Evolutionary conservation across 1,140 invertebrate species (phyloP).

Genomic region (Drosophila santomea): DNA sequence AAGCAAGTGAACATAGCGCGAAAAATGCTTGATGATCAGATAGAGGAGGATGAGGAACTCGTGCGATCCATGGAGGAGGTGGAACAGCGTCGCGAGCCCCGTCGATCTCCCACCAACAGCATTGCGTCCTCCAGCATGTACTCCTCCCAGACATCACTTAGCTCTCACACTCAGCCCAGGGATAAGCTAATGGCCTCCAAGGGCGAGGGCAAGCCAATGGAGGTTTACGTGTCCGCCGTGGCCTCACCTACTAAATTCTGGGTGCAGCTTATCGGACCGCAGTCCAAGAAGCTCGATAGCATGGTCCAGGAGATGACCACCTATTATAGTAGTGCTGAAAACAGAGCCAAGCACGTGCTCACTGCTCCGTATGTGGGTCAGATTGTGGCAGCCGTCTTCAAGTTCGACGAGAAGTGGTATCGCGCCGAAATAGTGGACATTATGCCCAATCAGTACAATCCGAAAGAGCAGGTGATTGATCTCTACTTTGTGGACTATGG

Average conservation of each 20-base stretch:
- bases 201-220: conserved; percentile 87
- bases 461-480: conserved; percentile 86
- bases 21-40: conserved; percentile 87
- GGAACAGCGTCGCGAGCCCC: conserved; percentile 85
- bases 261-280: conserved; percentile 91
- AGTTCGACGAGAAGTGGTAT: conserved; percentile 90
- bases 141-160: conserved; percentile 77
- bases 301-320: conserved; percentile 91
- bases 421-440: conserved; percentile 87
- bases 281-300: conserved; percentile 89
- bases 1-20: conserved; percentile 88
- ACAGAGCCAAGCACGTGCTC: conserved; percentile 87
- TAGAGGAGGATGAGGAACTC: conserved; percentile 86
- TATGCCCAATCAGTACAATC: conserved; percentile 86
- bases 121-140: conserved; percentile 68
- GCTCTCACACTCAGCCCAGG: conserved; percentile 65
- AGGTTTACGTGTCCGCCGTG: conserved; percentile 93
- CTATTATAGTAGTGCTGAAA: conserved; percentile 89
- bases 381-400: conserved; percentile 91
- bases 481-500: conserved; percentile 94
- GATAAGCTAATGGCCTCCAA: conserved; percentile 81
- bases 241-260: conserved; percentile 92
- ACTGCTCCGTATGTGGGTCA: conserved; percentile 88
- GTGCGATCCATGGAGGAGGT: conserved; percentile 85
- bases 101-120: conserved; percentile 83